Percentiles rank a stretch among this genome's conserved stretches.
Conservation (phyloP, 2,888 invertebrate genomes). For the Phyllotreta cruciferae region DNA sequence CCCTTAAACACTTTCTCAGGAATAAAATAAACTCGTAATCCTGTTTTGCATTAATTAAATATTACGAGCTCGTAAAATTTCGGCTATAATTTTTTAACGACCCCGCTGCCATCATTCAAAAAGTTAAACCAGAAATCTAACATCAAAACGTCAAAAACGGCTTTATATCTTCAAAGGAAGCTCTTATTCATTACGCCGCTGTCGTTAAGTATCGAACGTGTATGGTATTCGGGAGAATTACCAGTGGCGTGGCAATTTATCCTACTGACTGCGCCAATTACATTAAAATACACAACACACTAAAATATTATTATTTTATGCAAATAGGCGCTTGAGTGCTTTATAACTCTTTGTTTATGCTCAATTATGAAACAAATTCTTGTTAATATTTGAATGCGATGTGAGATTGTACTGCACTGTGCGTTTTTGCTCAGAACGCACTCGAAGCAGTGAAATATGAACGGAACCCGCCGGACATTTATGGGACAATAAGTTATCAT, state of each 20-base stretch:
- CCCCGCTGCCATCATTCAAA: conserved; percentile 7
- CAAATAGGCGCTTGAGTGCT: too few species aligned
- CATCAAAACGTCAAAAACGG: conserved; percentile 24
- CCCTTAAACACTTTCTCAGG: conserved; percentile 6
- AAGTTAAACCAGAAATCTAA: conserved; percentile 21
- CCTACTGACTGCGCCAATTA: too few species aligned
- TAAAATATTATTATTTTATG: too few species aligned
- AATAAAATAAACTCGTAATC: conserved; percentile 29
- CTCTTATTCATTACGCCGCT: conserved; percentile 14
- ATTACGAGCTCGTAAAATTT: conserved; percentile 46
- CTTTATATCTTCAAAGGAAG: conserved; percentile 8
- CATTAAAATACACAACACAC: too few species aligned
- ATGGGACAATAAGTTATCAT: conserved; percentile 56
- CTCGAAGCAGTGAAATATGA: conserved; percentile 48
- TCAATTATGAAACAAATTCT: too few species aligned
- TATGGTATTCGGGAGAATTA: not conserved
- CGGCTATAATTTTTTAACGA: conserved; percentile 44
- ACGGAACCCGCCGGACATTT: conserved; percentile 51
- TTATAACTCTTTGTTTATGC: too few species aligned
- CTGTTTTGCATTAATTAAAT: conserved; percentile 46
- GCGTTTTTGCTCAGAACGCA: conserved; percentile 24
- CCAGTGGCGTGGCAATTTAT: not conserved
- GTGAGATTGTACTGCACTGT: not conserved
- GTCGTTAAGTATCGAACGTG: not conserved
- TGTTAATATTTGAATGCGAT: too few species aligned